These are phyloP conservation scores for Ormyrus labotus DNA, from an alignment of 2,888 invertebrate species.

Conservation along the genomic window DNA sequence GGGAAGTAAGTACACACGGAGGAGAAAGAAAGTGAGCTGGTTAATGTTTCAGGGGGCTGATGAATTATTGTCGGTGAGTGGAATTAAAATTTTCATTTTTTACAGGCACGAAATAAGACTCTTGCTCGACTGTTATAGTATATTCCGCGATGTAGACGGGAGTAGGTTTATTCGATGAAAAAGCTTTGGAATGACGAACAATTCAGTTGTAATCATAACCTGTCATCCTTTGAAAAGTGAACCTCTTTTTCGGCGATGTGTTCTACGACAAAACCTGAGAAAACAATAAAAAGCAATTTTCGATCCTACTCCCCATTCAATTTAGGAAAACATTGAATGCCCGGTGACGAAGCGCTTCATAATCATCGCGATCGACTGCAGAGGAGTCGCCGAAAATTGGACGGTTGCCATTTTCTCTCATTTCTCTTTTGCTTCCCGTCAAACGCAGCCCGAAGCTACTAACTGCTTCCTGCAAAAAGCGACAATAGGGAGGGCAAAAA, in stretches of 20 bases:
- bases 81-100: slow-evolving; percentile 10
- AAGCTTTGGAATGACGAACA: too few relatives aligned
- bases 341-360: slow-evolving; percentile 22
- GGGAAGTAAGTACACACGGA: not conserved
- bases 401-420: slow-evolving; percentile 42
- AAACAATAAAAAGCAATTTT: too few relatives aligned
- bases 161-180: too few relatives aligned
- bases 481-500: slow-evolving; percentile 36
- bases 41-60: slow-evolving; percentile 6
- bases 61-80: slow-evolving; percentile 3
- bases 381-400: slow-evolving; percentile 39
- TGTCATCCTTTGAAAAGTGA: too few relatives aligned
- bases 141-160: too few relatives aligned
- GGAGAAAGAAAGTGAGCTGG: not conserved
- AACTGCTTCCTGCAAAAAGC: slow-evolving; percentile 7
- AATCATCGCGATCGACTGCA: slow-evolving; percentile 41
- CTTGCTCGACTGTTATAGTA: too few relatives aligned
- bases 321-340: too few relatives aligned
- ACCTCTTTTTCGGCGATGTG: too few relatives aligned
- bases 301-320: too few relatives aligned
- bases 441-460: slow-evolving; percentile 27
- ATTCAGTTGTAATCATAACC: too few relatives aligned
- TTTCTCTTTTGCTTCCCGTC: slow-evolving; percentile 14
- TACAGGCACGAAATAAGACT: too few relatives aligned
- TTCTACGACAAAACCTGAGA: too few relatives aligned